These are phyloP conservation scores for Gila robusta DNA, from an alignment of 2,797 vertebrate species.

Conservation along the genomic window DNA sequence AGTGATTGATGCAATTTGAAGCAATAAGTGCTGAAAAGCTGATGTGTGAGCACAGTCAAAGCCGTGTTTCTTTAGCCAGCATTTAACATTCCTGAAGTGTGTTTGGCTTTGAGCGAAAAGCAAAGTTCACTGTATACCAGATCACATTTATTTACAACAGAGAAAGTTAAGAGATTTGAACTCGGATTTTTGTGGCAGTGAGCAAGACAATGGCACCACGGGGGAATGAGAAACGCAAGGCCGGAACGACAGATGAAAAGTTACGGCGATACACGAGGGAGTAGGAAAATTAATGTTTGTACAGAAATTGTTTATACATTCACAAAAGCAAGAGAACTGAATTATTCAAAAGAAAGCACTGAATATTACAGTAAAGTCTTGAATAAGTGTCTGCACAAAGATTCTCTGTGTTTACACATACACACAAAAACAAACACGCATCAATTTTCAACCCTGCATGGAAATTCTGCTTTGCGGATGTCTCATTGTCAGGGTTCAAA, in stretches of 20 bases:
- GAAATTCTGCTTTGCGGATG: constrained; percentile 45
- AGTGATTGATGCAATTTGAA: constrained; percentile 87
- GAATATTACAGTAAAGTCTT: constrained; percentile 76
- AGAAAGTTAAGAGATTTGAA: constrained; percentile 56
- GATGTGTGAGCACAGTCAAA: constrained; percentile 76
- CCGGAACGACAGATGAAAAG: constrained; percentile 43
- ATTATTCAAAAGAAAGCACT: constrained; percentile 80
- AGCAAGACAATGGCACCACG: constrained; percentile 62
- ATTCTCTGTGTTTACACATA: constrained; percentile 29
- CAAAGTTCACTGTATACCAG: constrained; percentile 71
- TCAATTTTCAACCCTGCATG: constrained; percentile 45
- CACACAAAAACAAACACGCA: constrained; percentile 46
- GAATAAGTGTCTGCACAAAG: constrained; percentile 68
- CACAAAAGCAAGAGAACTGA: constrained; percentile 72
- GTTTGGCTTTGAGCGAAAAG: constrained; percentile 71
- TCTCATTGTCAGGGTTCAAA: constrained; percentile 22
- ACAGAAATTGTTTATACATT: constrained; percentile 75
- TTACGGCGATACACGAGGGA: constrained; percentile 53
- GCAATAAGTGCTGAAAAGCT: constrained; percentile 85
- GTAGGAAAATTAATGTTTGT: constrained; percentile 68
- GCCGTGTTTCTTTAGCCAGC: constrained; percentile 69
- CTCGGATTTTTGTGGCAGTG: constrained; percentile 61
- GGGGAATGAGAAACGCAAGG: constrained; percentile 59
- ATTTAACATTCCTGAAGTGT: constrained; percentile 77
- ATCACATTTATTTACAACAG: constrained; percentile 75